Base-by-base conservation (phyloP, 2,888 invertebrate genomes). In the Phragmatobia fuliginosa region DNA sequence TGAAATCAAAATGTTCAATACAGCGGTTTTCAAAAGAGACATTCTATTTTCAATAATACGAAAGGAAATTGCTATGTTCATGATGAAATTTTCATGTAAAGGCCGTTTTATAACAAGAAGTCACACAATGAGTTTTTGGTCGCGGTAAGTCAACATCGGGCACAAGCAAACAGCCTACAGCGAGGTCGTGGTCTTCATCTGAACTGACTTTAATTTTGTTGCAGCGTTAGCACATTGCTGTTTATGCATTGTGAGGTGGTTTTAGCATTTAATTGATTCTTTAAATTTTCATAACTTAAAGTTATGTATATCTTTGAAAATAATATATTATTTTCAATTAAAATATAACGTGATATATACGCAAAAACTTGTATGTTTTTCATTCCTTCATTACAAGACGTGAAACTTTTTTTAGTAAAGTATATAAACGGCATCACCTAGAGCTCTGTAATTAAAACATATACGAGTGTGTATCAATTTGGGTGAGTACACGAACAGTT, bases 81-180 rank as follows among this genome's bases (percentile, higher is more conserved):
- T 79, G 82, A 84, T 85, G 82, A 87, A 88, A 90, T 77, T 90
- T 89, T 88, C 85, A 87, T 87, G 87, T 85, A 83, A 83, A 89
- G 84, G 85, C 83, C 80, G 87, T 83, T 90, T 89, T 91, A 86
- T 90, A 89, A 87, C 90, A 90, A 90, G 90, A 90, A 89, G 89
- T 88, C 86, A 85, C 89, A 92, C 92, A 94, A 93, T 93, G 91
- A 91, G 91, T 90, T 93, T 93, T 92, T 89, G 91, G 91, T 85
- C 88, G 88, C 88, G 81, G 87, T 84, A 82, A 89, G 90, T 89
- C 90, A 89, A 91, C 91, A 91, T 85, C 83, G 85, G 87, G 88
- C 88, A 83, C 87, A 85, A 86, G 91, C 90, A 92, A 93, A 94
- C 88, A 92, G 91, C 94, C 91, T 75, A 82, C 84, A 91, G 92